These are phyloP conservation scores for Numenius phaeopus DNA, from an alignment of 2,797 vertebrate genomes.

Conservation along the genomic window DNA sequence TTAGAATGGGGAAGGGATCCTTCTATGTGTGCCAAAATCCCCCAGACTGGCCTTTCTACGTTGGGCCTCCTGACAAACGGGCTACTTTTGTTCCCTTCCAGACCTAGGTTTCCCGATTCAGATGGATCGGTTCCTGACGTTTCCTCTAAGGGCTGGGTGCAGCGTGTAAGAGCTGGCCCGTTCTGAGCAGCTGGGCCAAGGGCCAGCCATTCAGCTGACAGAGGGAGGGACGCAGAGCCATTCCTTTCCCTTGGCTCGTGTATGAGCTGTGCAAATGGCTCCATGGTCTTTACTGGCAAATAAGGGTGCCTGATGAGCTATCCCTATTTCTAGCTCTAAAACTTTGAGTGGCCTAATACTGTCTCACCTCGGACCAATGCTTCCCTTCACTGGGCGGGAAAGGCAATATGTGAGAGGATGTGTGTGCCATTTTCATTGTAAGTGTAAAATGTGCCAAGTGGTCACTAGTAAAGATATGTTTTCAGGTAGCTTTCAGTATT, in stretches of 20 bases:
- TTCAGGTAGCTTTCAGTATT: neutral
- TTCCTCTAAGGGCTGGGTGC: neutral
- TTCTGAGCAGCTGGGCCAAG: neutral
- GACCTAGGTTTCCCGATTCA: neutral
- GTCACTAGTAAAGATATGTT: neutral
- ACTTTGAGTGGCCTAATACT: neutral
- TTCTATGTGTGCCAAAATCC: neutral
- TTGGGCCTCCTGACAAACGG: neutral
- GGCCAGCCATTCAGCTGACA: neutral
- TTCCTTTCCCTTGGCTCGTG: neutral
- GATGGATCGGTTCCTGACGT: neutral
- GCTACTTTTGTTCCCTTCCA: neutral
- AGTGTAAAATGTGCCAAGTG: neutral
- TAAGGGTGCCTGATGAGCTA: neutral
- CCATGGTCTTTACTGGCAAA: neutral
- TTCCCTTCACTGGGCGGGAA: neutral
- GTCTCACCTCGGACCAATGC: neutral
- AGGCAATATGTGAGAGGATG: neutral
- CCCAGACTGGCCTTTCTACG: neutral
- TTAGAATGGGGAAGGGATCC: neutral
- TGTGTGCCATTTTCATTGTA: neutral
- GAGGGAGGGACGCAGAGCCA: neutral
- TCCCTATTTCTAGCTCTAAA: neutral
- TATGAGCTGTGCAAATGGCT: neutral
- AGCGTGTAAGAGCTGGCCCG: accelerated